Conservation (phyloP, 1,140 invertebrate genomes). For the Camponotus floridanus region DNA sequence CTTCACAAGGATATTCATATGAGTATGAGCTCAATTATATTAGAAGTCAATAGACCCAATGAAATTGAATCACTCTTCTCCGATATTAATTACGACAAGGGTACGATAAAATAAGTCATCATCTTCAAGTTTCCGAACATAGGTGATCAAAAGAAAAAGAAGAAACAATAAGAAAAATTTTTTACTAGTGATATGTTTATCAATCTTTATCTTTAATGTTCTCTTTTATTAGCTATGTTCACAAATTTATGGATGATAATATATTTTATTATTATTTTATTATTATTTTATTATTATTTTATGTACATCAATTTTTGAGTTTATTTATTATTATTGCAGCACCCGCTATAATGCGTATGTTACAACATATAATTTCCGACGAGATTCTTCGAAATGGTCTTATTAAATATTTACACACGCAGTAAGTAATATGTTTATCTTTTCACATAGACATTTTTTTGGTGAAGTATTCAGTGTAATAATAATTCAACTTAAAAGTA, state of each 20-base stretch:
- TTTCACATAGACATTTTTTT: neutral
- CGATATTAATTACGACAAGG: slow-evolving; percentile 94
- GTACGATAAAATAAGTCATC: slow-evolving; percentile 12
- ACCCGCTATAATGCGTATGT: slow-evolving; percentile 87
- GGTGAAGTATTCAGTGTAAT: neutral
- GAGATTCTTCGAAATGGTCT: slow-evolving; percentile 85
- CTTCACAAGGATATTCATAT: slow-evolving; percentile 90
- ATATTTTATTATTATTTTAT: neutral
- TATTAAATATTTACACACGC: slow-evolving; percentile 81
- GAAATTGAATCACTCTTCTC: slow-evolving; percentile 95
- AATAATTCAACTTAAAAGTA: neutral
- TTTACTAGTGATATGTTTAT: neutral
- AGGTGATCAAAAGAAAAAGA: neutral
- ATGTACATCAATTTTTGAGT: neutral
- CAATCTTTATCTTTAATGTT: neutral
- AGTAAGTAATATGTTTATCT: slow-evolving; percentile 81
- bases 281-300: too few relatives aligned
- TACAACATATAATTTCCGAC: slow-evolving; percentile 85
- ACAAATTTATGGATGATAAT: neutral
- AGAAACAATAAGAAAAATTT: neutral
- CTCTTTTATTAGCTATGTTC: neutral
- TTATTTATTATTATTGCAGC: slow-evolving; percentile 78
- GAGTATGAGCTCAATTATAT: slow-evolving; percentile 93
- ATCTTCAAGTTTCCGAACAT: neutral
- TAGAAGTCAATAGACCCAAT: slow-evolving; percentile 91